Percentiles rank a stretch among this genome's conserved stretches.
Conservation (phyloP, 2,888 invertebrate genomes). For the Caenorhabditis sp. region DNA sequence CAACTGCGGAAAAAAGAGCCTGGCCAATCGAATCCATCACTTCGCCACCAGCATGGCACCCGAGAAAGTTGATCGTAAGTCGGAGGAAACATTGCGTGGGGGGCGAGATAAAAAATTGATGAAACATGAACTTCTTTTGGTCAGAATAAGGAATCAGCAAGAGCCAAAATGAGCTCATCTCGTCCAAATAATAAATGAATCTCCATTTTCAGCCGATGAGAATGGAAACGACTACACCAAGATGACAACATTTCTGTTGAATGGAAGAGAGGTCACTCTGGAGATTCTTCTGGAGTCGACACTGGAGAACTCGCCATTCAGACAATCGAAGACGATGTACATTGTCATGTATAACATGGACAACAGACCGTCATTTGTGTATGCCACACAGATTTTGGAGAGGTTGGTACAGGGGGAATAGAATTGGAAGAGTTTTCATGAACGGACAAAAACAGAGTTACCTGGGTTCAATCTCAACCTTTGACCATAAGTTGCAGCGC, state of each 20-base stretch:
- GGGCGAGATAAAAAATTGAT: slow-evolving; percentile 29
- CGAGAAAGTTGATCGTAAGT: slow-evolving; percentile 62
- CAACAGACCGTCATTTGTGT: slow-evolving; percentile 76
- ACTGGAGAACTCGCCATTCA: slow-evolving; percentile 72
- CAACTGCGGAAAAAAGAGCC: slow-evolving; percentile 78
- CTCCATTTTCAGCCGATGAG: slow-evolving; percentile 57
- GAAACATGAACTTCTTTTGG: not conserved
- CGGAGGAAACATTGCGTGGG: slow-evolving; percentile 19
- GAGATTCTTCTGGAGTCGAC: slow-evolving; percentile 80
- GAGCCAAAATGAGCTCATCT: not conserved
- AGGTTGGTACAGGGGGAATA: no score
- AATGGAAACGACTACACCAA: slow-evolving; percentile 55
- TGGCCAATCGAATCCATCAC: slow-evolving; percentile 75
- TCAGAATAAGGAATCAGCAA: slow-evolving; percentile 44
- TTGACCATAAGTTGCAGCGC: no score
- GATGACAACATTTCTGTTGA: slow-evolving; percentile 75
- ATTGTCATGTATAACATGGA: slow-evolving; percentile 80
- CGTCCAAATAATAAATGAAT: not conserved
- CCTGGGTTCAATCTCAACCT: not conserved
- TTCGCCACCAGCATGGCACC: slow-evolving; percentile 74
- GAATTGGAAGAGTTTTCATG: not conserved
- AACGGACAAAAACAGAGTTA: no score
- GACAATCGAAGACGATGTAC: slow-evolving; percentile 70
- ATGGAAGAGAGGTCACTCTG: slow-evolving; percentile 78
- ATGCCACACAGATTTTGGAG: slow-evolving; percentile 78